Evolutionary conservation across 2,113 vertebrate species (phyloP), one percentile per base, ranked within the genome.

Genomic region (Urocynchramus pylzowi): DNA sequence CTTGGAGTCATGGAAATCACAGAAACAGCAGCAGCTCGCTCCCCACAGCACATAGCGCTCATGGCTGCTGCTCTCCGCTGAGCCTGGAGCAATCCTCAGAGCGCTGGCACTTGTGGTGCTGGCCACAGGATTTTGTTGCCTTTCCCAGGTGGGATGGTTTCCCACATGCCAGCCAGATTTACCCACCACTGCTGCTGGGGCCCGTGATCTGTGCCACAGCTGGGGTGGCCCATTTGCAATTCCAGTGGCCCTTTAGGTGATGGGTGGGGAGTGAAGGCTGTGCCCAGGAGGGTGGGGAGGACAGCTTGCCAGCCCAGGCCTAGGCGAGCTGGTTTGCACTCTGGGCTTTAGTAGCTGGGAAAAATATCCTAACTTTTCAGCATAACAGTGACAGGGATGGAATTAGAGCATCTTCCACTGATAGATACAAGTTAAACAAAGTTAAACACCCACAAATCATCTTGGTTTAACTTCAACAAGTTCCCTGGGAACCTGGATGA

Each of bases 221-320:
- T 33, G 30, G 31, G 8, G 41, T 37, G 42, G 45, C 74, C 78
- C n/a, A 3, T 27, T 10, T 27, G 42, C 56, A 22, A 11, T 53
- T 53, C 33, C 35, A 70, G 42, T 20, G 56, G 61, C 31, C 21
- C 47, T 74, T 56, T 15, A 6, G 37, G 41, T 1, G 1, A 23
- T 1, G 0, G 26, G 16, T 5, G 7, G 18, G 30, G 31, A 31
- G 12, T 19, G 17, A 10, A 22, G 42, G 37, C 56, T 52, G 24
- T 7, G 80, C 31, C 42, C 7, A 2, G 20, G 22, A 13, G 16
- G n/a, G 60, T 2, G 3, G 8, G 42, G 37, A 76, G 22, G 52
- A 47, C 0, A 0, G 39, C 13, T 71, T 1, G 0, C n/a, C 56
- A 56, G 3, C 28, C n/a, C 26, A 6, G 4, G 2, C 6, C 27